These are phyloP conservation scores for Melipona quadrifasciata DNA, from an alignment of 1,140 invertebrate genomes.

Conservation along the genomic window DNA sequence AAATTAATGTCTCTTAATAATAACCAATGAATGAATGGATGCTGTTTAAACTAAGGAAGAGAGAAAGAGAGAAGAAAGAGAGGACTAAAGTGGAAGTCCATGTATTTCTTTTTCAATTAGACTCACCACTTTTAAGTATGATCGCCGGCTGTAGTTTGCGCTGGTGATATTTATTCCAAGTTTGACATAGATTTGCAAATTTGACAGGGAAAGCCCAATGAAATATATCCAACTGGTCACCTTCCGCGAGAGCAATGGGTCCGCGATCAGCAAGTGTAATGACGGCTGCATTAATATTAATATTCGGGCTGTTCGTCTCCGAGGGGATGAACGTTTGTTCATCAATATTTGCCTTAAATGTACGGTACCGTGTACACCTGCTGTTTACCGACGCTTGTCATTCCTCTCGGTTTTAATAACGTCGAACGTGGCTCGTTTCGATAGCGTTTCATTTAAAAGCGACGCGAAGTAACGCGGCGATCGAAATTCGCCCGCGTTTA, in stretches of 20 bases:
- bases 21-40: too few relatives aligned
- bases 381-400: conserved; percentile 35
- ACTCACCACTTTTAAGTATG: neutral
- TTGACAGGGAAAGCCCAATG: neutral
- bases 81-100: neutral
- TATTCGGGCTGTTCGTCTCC: conserved; percentile 18
- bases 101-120: neutral
- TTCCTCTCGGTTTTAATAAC: conserved; percentile 30
- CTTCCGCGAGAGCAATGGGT: neutral
- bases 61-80: too few relatives aligned
- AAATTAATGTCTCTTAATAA: too few relatives aligned
- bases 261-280: conserved; percentile 52
- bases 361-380: conserved; percentile 10
- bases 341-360: conserved; percentile 58
- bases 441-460: neutral
- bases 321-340: conserved; percentile 39
- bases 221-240: conserved; percentile 5
- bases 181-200: neutral
- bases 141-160: neutral
- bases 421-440: neutral
- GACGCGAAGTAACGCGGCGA: neutral
- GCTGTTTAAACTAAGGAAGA: too few relatives aligned
- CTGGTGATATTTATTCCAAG: neutral
- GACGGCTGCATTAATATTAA: conserved; percentile 57
- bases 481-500: neutral